phyloP scores from a whole-genome alignment of 2,113 vertebrate genomes.

The Ciconia boyciana region DNA sequence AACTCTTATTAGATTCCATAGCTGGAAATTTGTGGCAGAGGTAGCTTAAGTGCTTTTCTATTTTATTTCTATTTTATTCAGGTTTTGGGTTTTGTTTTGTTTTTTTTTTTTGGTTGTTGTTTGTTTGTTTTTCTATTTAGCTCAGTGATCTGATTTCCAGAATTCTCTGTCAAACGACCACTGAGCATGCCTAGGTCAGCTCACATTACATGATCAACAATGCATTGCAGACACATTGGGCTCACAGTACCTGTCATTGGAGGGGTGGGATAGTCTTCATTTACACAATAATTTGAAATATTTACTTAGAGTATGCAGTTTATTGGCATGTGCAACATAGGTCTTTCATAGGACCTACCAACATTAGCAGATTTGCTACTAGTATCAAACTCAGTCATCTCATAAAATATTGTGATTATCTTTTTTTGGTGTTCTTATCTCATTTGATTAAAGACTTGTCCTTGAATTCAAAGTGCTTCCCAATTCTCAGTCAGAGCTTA shows the following conservation, averaged over 20 bases:
- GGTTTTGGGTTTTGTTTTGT: neutral
- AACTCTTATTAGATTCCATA: neutral
- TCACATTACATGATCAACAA: neutral
- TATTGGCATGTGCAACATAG: neutral
- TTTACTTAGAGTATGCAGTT: neutral
- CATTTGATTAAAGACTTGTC: neutral
- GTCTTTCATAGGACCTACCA: neutral
- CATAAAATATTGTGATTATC: neutral
- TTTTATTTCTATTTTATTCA: neutral
- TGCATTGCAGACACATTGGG: neutral
- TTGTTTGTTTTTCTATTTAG: neutral
- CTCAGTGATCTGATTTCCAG: neutral
- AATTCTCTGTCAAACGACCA: neutral
- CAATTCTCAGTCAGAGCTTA: neutral
- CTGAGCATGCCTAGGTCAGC: neutral
- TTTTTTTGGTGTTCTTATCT: neutral
- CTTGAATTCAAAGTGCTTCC: neutral
- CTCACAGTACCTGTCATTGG: neutral
- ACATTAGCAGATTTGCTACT: neutral
- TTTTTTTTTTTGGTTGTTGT: no score
- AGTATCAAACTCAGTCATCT: neutral
- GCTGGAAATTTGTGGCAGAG: neutral
- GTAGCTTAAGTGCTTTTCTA: neutral
- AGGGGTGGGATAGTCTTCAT: neutral
- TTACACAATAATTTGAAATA: neutral